Evolutionary conservation across 2,113 vertebrate genomes (phyloP).

Genomic region (Eulemur macaco): DNA sequence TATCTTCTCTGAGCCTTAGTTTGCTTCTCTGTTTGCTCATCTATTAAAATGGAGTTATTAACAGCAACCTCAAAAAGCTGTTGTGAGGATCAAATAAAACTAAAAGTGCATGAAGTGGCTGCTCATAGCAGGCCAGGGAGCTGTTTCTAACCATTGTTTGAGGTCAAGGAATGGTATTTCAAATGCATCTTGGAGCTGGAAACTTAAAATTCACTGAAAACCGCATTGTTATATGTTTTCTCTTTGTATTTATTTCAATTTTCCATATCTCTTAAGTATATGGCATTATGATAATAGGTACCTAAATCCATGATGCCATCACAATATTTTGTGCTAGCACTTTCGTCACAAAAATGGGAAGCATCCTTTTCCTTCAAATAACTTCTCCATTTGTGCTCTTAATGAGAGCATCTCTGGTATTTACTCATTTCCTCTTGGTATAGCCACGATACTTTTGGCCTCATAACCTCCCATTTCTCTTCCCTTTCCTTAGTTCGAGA

Average conservation of each 20-base stretch:
- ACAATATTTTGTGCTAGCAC: neutral
- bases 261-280: neutral
- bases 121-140: neutral
- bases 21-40: neutral
- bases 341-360: neutral
- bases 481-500: neutral
- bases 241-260: neutral
- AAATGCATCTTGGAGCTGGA: neutral
- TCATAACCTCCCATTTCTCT: neutral
- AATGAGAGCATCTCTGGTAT: neutral
- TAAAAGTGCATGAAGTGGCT: neutral
- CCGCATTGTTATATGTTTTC: neutral
- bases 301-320: neutral
- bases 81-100: neutral
- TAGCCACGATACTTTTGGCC: neutral
- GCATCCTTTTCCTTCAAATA: neutral
- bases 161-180: neutral
- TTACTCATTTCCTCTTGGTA: neutral
- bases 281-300: neutral
- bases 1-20: neutral
- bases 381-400: neutral
- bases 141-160: neutral
- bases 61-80: neutral
- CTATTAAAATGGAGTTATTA: neutral
- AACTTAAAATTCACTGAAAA: neutral